Percentiles rank a stretch among this genome's conserved stretches.
Conservation (phyloP, 2,797 vertebrate genomes). For the Acipenser transmontanus region DNA sequence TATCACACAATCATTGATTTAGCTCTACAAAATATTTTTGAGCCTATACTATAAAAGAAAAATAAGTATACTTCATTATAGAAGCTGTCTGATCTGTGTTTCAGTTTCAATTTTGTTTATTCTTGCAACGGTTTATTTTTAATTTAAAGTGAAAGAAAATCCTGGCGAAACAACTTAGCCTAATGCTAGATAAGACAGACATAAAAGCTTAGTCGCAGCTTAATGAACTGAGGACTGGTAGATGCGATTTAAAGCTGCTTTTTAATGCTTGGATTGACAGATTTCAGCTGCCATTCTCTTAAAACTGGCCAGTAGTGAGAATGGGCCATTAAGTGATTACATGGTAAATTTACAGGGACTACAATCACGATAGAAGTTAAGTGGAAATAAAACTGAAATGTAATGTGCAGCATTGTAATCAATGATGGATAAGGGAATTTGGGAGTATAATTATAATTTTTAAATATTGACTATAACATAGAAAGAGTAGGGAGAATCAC, state of each 20-base stretch:
- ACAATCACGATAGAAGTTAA: slow-evolving; percentile 1
- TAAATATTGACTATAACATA: background rate
- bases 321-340: slow-evolving; percentile 21
- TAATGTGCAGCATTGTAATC: background rate
- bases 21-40: too few relatives aligned
- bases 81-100: too few relatives aligned
- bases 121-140: too few relatives aligned
- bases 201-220: background rate
- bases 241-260: background rate
- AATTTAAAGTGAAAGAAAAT: background rate
- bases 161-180: background rate
- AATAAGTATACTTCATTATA: too few relatives aligned
- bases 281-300: background rate
- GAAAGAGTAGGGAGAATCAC: background rate
- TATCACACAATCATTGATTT: too few relatives aligned
- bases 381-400: slow-evolving; percentile 13
- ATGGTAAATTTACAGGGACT: slow-evolving; percentile 20
- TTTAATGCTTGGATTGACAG: background rate
- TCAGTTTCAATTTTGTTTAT: too few relatives aligned
- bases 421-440: too few relatives aligned
- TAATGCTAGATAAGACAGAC: background rate
- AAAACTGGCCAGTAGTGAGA: slow-evolving; percentile 12
- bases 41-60: too few relatives aligned
- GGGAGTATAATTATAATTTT: background rate
- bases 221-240: background rate